Base-by-base conservation (phyloP, 2,797 vertebrate genomes). In the Coregonus suidteri region DNA sequence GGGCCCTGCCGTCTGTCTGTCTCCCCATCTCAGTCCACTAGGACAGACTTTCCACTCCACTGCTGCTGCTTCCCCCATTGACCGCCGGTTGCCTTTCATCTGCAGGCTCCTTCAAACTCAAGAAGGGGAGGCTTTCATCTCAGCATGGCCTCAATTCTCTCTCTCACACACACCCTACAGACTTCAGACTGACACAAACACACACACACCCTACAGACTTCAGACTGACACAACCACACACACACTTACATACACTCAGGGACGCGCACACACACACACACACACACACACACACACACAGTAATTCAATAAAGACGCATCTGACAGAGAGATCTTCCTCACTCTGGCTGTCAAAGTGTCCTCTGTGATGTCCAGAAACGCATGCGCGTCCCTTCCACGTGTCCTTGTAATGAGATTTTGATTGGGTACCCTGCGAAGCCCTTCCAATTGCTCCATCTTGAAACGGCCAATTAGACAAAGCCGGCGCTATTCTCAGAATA, bases 391-490 rank as follows among this genome's bases (percentile, higher is more conserved):
- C 35, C 30, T 7, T 25, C 72, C 73, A 75, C 52, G 20, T 35
- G 31, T 25, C 51, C 31, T 41, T 11, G 34, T 75, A 74, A 75
- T 75, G 56, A 71, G 75, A 73, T 71, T 69, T 74, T 37, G 70
- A 77, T 77, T 31, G 69, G 66, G 47, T 76, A 41, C 68, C 73
- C 62, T 73, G 52, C 31, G 25, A 78, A 85, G 73, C 71, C 71
- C 76, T 79, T 16, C 66, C 78, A 76, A 52, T 81, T 73, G 59
- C 72, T 54, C 51, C 18, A 31, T 37, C 75, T 71, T 73, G 52
- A 83, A 80, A 82, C 76, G 64, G 62, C 79, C 85, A 86, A 83
- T 86, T 81, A 87, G 69, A 79, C 76, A 34, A 82, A 82, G 65
- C 56, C 52, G 75, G 73, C 54, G 51, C 74, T 67, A 75, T 83